A percentile compares a stretch with the other conserved stretches of the same genome.
These are phyloP conservation scores for Ethmia dodecea DNA, from an alignment of 2,888 invertebrate genomes.

Conservation along the genomic window DNA sequence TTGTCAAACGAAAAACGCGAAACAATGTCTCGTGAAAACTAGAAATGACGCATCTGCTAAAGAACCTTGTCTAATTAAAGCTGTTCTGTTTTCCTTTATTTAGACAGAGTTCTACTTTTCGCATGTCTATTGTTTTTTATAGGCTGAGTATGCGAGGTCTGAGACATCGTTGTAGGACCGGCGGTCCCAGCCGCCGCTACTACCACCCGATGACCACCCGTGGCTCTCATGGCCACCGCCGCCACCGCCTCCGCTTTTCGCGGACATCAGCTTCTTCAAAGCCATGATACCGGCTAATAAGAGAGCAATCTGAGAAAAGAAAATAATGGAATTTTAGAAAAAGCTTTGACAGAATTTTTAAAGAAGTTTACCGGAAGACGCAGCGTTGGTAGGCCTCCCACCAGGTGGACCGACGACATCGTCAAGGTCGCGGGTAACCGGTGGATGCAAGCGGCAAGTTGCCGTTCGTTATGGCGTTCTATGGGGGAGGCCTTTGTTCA, in stretches of 20 bases:
- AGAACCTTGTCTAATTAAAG: constrained; percentile 9
- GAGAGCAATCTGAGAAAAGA: constrained; percentile 84
- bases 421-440: too few species aligned
- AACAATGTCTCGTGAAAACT: constrained; percentile 10
- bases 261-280: constrained; percentile 86
- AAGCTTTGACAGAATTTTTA: too few species aligned
- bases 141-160: constrained; percentile 84
- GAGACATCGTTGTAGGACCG: constrained; percentile 74
- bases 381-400: too few species aligned
- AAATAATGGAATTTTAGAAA: neutral
- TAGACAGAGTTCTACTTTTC: constrained; percentile 1
- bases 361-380: too few species aligned
- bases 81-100: constrained; percentile 15
- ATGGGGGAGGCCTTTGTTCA: too few species aligned
- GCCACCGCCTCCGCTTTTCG: constrained; percentile 76
- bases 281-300: constrained; percentile 89
- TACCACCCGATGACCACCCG: constrained; percentile 72
- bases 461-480: too few species aligned
- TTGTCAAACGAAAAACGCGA: constrained; percentile 6
- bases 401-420: too few species aligned
- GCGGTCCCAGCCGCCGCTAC: constrained; percentile 83
- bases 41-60: constrained; percentile 5
- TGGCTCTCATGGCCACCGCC: constrained; percentile 66
- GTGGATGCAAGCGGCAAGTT: too few species aligned
- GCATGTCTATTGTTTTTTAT: constrained; percentile 50